Evolutionary conservation across 1,140 invertebrate species (phyloP).

Genomic region (Musca vetustissima): DNA sequence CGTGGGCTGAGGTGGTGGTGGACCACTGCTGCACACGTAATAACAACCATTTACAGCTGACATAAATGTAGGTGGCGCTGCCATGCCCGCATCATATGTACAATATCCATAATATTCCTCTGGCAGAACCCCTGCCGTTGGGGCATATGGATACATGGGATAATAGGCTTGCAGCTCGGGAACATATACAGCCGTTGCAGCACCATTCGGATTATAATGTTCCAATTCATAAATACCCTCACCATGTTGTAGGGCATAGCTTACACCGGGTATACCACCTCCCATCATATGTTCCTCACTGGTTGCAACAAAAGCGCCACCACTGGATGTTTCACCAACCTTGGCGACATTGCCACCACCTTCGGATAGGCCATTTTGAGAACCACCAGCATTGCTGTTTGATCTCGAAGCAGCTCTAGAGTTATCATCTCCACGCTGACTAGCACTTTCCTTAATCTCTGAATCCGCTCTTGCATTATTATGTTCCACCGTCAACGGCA

Average conservation of each 20-base stretch:
- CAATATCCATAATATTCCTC: constrained; percentile 27
- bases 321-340: not conserved
- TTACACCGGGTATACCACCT: not conserved
- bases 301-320: not conserved
- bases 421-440: not conserved
- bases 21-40: constrained; percentile 4
- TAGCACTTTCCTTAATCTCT: not conserved
- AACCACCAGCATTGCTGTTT: not conserved
- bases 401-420: constrained; percentile 1
- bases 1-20: not conserved
- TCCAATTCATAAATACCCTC: constrained; percentile 10
- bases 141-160: constrained; percentile 15
- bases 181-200: constrained; percentile 16
- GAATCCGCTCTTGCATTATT: not conserved
- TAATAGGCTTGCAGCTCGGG: constrained; percentile 23
- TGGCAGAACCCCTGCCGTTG: not conserved
- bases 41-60: constrained; percentile 16
- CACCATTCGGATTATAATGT: constrained; percentile 9
- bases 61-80: constrained; percentile 22
- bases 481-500: constrained; percentile 30
- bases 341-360: not conserved
- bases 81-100: constrained; percentile 4
- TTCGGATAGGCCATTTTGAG: too few relatives aligned
- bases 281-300: not conserved
- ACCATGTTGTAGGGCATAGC: not conserved